These are phyloP conservation scores for Denticeps clupeoides DNA, from an alignment of 2,797 vertebrate genomes.

Conservation along the genomic window DNA sequence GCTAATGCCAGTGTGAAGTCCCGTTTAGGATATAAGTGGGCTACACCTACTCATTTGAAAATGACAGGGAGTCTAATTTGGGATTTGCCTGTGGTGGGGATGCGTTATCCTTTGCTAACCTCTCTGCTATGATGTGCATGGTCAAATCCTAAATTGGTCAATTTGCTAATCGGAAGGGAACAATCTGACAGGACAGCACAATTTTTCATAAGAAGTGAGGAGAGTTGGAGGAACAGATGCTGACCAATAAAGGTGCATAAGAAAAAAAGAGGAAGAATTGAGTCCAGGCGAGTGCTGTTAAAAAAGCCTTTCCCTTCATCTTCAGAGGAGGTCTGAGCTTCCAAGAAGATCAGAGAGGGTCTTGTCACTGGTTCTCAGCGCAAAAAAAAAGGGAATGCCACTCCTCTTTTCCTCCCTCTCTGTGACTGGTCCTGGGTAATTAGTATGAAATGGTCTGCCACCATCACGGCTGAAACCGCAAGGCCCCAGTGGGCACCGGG, in stretches of 20 bases:
- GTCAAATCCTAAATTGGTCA: too few relatives aligned
- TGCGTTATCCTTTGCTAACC: too few relatives aligned
- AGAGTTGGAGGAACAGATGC: too few relatives aligned
- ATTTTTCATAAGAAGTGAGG: too few relatives aligned
- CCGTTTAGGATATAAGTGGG: too few relatives aligned
- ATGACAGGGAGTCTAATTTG: too few relatives aligned
- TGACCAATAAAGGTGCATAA: not conserved
- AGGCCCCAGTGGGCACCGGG: conserved; percentile 40
- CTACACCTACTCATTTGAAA: too few relatives aligned
- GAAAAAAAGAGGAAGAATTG: conserved; percentile 7
- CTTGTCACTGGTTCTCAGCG: conserved; percentile 42
- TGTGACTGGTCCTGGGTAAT: conserved; percentile 58
- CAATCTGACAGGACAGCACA: too few relatives aligned
- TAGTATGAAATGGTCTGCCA: conserved; percentile 52
- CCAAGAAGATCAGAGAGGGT: conserved; percentile 47
- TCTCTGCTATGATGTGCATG: too few relatives aligned
- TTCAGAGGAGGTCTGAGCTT: conserved; percentile 53
- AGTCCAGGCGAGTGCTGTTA: conserved; percentile 39
- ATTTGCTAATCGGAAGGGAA: too few relatives aligned
- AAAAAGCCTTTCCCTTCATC: conserved; percentile 52
- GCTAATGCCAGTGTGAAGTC: too few relatives aligned
- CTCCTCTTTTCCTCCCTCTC: conserved; percentile 13
- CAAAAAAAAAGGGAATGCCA: conserved; percentile 45
- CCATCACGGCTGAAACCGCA: conserved; percentile 48
- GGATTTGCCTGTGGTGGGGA: too few relatives aligned